Evolutionary conservation across 2,888 invertebrate genomes (phyloP), one percentile per base, ranked within the genome.

Genomic region (Metacarcinus magister): DNA sequence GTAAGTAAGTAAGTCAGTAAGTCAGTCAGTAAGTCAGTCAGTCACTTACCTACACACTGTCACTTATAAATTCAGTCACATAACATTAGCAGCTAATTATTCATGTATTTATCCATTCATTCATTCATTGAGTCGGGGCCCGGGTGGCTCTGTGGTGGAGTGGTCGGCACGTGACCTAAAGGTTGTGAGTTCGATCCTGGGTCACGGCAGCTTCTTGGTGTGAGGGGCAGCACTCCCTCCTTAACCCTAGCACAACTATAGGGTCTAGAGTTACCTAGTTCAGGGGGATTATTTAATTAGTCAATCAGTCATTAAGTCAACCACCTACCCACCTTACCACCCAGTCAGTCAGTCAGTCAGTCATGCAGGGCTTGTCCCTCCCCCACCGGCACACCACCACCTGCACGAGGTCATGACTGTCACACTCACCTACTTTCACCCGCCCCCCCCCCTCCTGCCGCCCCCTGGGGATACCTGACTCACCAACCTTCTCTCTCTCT

Each of bases 351-450:
- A 82, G 82, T 32, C 82, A 82, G 82, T 7, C 82, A 82, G 82
- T 92, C 28, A 23, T n/a, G 28, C 44, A 32, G 54, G n/a, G 67
- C 67, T 23, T 4, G 23, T 16, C 91, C 23, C 43, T 28, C 44
- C n/a, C 48, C 28, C 92, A 48, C n/a, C 92, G 16, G 0, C 54
- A 54, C 54, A 54, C 54, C 8, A 10, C 54, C 54, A 54, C n/a
- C 91, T 28, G 19, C 44, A 44, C 46, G 92, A 54, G 32, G 92
- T 82, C 82, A 82, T 32, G 32, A 32, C 13, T 32, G 28, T 1
- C 82, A 28, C 82, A 82, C 8, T 82, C 32, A 91, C 44, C 91
- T 28, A 46, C 91, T 91, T 91, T 46, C 91, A 46, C 91, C 90
- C 0, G 23, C 91, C 48, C 16, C 44, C 32, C 44, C 28, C 23